Evolutionary conservation across 2,797 vertebrate genomes (phyloP), one percentile per base, ranked within the genome.

Genomic region (Podarcis siculus): DNA sequence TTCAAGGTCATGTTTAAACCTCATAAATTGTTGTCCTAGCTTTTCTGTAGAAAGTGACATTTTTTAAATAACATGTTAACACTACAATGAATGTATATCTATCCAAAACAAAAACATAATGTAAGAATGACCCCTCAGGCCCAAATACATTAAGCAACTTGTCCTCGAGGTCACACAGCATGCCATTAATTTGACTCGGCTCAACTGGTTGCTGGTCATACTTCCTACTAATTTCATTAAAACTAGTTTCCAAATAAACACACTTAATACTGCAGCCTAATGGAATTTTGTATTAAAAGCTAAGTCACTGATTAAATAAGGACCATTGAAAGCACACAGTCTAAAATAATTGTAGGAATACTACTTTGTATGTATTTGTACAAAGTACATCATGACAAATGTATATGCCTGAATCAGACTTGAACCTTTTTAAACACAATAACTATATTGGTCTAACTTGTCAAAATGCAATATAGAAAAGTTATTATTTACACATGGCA

Each of bases 51-150:
- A 64, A 17, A 27, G 21, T 12, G 10, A 35, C 32, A 37, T 73
- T 77, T 45, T 86, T 64, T n/a, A 8, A 49, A 55, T 21, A 76
- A 64, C 4, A 37, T n/a, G 72, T 76, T 72, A 85, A 85, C 27
- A 3, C 8, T 85, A 13, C 55, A 76, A 3, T 76, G 39, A 85
- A 72, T 1, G 21, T 21, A 49, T 49, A 49, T 13, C 49, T 49
- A 49, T 49, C 49, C 49, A 61, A 5, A 61, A 61, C 58, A 61
- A 61, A 61, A 61, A 7, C 58, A 61, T 61, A 61, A 5, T 21
- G 58, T 61, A 61, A 19, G 19, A 61, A 58, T 15, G 84, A 85
- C 90, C 83, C 3, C 4, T 32, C 85, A 90, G 91, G 88, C 88
- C 90, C 67, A 73, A 35, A 8, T 35, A 12, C 23, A 27, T 35